Evolutionary conservation across 2,888 invertebrate species (phyloP), one percentile per base, ranked within the genome.

Genomic region (Parapristionchus giblindavisi): DNA sequence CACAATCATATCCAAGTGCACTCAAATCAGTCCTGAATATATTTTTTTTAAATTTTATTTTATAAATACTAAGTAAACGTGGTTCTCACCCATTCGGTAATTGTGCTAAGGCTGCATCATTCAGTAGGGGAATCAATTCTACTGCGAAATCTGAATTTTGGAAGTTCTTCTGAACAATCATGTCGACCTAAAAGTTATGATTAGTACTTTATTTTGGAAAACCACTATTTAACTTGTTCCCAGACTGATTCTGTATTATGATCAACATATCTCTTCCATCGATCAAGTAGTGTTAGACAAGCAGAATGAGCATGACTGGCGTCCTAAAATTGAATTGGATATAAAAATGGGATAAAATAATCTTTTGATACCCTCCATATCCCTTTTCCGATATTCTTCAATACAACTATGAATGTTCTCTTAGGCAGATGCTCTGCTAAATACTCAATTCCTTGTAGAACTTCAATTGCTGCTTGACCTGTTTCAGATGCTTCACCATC

Each of bases 401-500:
- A 43, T 0, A 82, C 81, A 11, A 82, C 79, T 11, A 83, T 75
- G 52, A 83, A 76, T n/a, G 83, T 83, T 36, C 78, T 80, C 32
- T 61, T 61, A 14, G 81, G 81, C 5, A 81, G 63, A 14, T 34
- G 40, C 52, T 78, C 79, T 24, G 58, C 73, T 27, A 83, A 63
- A 63, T 81, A 79, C 48, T 83, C 80, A 36, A 83, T 79, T 2
- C 78, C 79, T 11, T 77, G 77, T 8, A 83, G 77, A 11, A 83
- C 83, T 75, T 83, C 83, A 11, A 83, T 79, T 6, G 83, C 83
- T 0, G 82, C 79, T 51, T 83, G 83, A 4, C 82, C 83, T 0
- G 83, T 82, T 65, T 83, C 83, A 0, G 80, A 80, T 6, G 81
- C 81, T 60, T 78, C 80, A 27, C 83, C 83, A 71, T 83, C 83